Evolutionary conservation across 35 echinoderm and acorn worm genomes (phyloP).

Genomic region (Nesometra sesokonis): DNA sequence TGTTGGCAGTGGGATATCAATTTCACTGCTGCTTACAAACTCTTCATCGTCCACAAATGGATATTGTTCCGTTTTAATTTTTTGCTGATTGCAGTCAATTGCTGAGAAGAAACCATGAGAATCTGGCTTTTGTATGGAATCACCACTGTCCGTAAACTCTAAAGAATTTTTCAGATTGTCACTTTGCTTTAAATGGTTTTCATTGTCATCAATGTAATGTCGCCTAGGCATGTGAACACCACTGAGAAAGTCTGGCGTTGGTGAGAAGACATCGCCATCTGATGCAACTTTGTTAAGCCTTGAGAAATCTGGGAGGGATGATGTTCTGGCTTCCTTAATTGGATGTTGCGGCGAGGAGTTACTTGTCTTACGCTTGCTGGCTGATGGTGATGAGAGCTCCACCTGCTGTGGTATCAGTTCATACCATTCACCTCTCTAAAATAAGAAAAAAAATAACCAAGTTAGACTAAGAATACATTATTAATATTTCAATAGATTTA

Average conservation of each 20-base stretch:
- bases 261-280: background rate
- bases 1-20: background rate
- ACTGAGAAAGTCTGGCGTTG: background rate
- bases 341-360: background rate
- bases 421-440: slow-evolving; percentile 24
- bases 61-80: background rate
- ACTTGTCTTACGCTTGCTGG: background rate
- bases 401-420: slow-evolving; percentile 36
- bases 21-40: background rate
- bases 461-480: too few relatives aligned
- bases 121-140: background rate
- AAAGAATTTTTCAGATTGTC: background rate
- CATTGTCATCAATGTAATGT: background rate
- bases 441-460: too few relatives aligned
- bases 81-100: background rate
- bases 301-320: background rate
- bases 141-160: background rate
- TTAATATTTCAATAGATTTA: too few relatives aligned
- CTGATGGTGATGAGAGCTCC: slow-evolving; percentile 25
- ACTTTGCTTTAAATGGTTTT: background rate
- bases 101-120: background rate
- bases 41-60: background rate
- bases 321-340: background rate
- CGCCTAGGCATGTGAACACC: background rate
- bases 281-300: background rate